These are phyloP conservation scores for Centropus unirufus DNA, from an alignment of 2,113 vertebrate species.

Conservation along the genomic window DNA sequence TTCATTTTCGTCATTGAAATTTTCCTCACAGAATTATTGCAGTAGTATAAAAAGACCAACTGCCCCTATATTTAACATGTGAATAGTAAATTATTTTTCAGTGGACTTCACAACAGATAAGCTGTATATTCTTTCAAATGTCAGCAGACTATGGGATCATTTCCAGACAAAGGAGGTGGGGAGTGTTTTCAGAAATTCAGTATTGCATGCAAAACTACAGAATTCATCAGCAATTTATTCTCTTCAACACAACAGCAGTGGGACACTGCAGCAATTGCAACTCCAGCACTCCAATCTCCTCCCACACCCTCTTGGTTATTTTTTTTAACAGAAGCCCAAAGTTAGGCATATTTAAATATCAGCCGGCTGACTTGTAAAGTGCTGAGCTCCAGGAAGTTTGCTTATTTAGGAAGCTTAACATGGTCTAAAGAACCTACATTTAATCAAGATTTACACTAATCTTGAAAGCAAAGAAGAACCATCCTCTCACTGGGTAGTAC, in stretches of 20 bases:
- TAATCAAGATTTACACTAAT: neutral
- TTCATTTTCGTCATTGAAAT: slow-evolving; percentile 88
- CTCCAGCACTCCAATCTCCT: slow-evolving; percentile 7
- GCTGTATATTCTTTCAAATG: slow-evolving; percentile 79
- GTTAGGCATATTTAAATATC: neutral
- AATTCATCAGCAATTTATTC: slow-evolving; percentile 73
- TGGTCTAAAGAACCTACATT: neutral
- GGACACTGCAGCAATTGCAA: slow-evolving; percentile 21
- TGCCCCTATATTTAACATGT: slow-evolving; percentile 86
- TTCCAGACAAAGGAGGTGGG: slow-evolving; percentile 58
- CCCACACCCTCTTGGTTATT: neutral
- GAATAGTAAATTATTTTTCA: slow-evolving; percentile 85
- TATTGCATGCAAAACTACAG: slow-evolving; percentile 68
- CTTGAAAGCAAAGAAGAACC: neutral
- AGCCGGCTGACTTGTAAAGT: neutral
- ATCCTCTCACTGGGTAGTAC: neutral
- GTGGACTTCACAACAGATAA: slow-evolving; percentile 86
- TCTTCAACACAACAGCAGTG: slow-evolving; percentile 10
- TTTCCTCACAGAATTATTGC: slow-evolving; percentile 84
- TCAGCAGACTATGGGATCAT: slow-evolving; percentile 49
- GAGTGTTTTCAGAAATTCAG: slow-evolving; percentile 69
- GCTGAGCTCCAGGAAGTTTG: neutral
- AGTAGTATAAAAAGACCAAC: slow-evolving; percentile 85
- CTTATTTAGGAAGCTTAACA: neutral
- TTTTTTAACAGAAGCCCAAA: slow-evolving; percentile 13